Evolutionary conservation across 2,797 vertebrate genomes (phyloP), one percentile per base, ranked within the genome.

Genomic region (Odontamblyopus lacepedii): DNA sequence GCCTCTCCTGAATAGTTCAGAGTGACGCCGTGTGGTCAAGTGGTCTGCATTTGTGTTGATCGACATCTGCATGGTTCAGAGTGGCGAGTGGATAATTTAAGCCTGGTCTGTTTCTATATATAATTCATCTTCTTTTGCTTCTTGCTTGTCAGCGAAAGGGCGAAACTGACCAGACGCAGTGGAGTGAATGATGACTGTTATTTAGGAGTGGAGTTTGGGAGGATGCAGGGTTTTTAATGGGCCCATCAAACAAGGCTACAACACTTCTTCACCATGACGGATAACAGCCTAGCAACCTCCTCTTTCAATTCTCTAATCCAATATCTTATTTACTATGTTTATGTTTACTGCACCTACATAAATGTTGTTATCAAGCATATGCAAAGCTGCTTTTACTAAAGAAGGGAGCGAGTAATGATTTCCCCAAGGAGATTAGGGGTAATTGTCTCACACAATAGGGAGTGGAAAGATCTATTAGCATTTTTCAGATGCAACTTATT

Each of bases 401-500:
- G 65, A 71, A 68, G 76, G 60, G 29, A 55, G 73, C 29, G 6
- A 63, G 41, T 76, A 64, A 82, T 77, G 73, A 80, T 85, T 87
- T 87, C 82, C 84, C 83, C 2, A 11, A 67, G 79, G 87, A 84
- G 76, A 83, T 87, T 81, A 81, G 51, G 51, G 69, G 66, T 85
- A 78, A 87, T 85, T 86, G 73, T 83, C 72, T 71, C 70, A 69
- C 61, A 6, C 55, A 67, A 76, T 44, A 63, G 71, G 74, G 71
- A 82, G 76, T n/a, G 74, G 72, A 71, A 67, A 62, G 27, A 80
- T 74, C 74, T 82, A 77, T 87, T 81, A 78, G 79, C 56, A 57
- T 69, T 77, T 66, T 72, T 71, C 70, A 63, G 35, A 72, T 56
- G 70, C 79, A 69, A 78, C 73, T 83, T 78, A 74, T 69, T 75